Conservation (phyloP, 2,797 vertebrate species). For the Notolepis coatsorum region DNA sequence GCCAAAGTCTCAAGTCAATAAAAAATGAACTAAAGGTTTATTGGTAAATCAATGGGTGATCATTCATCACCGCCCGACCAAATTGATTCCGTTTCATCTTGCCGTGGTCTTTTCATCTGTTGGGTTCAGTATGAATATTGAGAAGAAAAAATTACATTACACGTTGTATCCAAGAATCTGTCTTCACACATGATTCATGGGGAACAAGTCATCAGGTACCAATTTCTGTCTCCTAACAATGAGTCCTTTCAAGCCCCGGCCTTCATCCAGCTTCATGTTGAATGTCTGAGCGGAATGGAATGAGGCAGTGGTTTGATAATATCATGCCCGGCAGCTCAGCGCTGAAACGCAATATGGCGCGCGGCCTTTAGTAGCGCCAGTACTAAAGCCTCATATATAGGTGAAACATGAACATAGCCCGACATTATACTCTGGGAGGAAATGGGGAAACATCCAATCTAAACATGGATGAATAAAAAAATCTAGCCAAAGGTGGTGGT, state of each 20-base stretch:
- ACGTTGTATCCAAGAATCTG: constrained; percentile 43
- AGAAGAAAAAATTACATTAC: constrained; percentile 33
- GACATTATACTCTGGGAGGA: neutral
- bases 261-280: constrained; percentile 33
- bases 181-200: constrained; percentile 44
- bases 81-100: constrained; percentile 23
- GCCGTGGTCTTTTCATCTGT: constrained; percentile 14
- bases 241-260: too few relatives aligned
- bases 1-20: constrained; percentile 10
- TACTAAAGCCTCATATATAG: neutral
- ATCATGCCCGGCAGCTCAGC: constrained; percentile 18
- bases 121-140: constrained; percentile 36
- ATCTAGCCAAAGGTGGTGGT: neutral
- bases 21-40: constrained; percentile 16
- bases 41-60: constrained; percentile 15
- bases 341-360: constrained; percentile 25
- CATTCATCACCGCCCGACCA: constrained; percentile 13
- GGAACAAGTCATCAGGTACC: constrained; percentile 30
- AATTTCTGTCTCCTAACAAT: constrained; percentile 13
- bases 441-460: neutral
- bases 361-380: too few relatives aligned
- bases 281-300: constrained; percentile 30
- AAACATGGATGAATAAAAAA: neutral
- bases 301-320: constrained; percentile 29
- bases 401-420: neutral